Conservation (phyloP, 2,113 vertebrate species). For the Pachypanchax playfairii region DNA sequence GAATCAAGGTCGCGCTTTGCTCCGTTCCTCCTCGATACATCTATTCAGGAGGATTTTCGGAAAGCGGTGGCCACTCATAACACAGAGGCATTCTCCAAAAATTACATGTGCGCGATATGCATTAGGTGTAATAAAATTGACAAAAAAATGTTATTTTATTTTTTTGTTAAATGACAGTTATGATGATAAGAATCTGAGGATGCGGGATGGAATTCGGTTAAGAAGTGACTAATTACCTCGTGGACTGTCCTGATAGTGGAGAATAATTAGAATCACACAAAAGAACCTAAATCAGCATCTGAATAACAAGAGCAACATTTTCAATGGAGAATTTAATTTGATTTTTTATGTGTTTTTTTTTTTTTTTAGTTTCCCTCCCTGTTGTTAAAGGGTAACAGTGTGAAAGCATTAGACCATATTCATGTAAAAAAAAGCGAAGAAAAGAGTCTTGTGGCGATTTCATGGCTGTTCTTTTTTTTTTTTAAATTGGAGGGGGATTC, state of each 20-base stretch:
- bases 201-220: constrained; percentile 74
- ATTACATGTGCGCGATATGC: constrained; percentile 24
- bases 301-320: constrained; percentile 79
- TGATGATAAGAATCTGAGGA: constrained; percentile 70
- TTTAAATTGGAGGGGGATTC: no score
- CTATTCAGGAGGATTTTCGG: constrained; percentile 22
- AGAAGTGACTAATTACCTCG: constrained; percentile 79
- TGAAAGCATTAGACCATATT: constrained; percentile 48
- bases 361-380: constrained; percentile 45
- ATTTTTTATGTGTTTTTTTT: constrained; percentile 63
- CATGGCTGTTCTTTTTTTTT: no score
- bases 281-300: constrained; percentile 73
- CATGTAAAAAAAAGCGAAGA: constrained; percentile 18
- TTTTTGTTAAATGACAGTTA: constrained; percentile 70
- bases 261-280: constrained; percentile 80
- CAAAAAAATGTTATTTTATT: constrained; percentile 68
- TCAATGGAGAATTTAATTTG: constrained; percentile 78
- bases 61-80: constrained; percentile 29
- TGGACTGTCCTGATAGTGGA: constrained; percentile 77
- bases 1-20: constrained; percentile 1
- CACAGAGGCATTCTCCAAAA: constrained; percentile 3
- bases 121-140: constrained; percentile 34
- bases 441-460: constrained; percentile 46
- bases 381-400: constrained; percentile 49
- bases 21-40: neutral